These are phyloP conservation scores for Psophia crepitans DNA, from an alignment of 2,113 vertebrate species.

Conservation along the genomic window DNA sequence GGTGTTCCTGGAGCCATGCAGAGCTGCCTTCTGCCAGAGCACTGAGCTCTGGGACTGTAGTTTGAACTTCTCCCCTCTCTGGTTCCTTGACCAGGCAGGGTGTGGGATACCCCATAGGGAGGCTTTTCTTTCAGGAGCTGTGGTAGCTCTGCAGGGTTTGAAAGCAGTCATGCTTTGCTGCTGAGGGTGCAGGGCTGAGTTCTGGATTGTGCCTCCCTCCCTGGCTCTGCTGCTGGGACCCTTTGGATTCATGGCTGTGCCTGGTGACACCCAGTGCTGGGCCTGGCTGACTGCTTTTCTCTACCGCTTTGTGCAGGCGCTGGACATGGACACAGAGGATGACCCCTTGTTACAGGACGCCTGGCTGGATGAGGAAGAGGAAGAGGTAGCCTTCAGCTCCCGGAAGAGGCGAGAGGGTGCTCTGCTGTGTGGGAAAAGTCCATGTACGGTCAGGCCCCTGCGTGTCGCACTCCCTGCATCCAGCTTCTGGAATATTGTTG, in stretches of 20 bases:
- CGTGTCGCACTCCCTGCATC: background rate
- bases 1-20: background rate
- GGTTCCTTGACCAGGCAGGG: background rate
- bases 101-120: background rate
- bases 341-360: constrained; percentile 84
- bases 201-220: background rate
- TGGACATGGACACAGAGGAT: constrained; percentile 88
- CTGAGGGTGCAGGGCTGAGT: background rate
- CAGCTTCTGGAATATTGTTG: constrained; percentile 84
- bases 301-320: background rate
- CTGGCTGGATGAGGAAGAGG: constrained; percentile 81
- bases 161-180: background rate
- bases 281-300: background rate
- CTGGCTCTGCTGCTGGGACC: background rate
- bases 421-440: constrained; percentile 59
- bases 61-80: background rate
- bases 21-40: background rate
- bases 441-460: constrained; percentile 48
- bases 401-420: constrained; percentile 19
- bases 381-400: constrained; percentile 60
- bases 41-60: background rate
- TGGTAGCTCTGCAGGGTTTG: background rate
- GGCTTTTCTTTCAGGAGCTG: background rate
- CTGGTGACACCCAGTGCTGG: background rate
- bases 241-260: background rate